Evolutionary conservation across 1,140 invertebrate species (phyloP).

Genomic region (Scaptomyza montana): DNA sequence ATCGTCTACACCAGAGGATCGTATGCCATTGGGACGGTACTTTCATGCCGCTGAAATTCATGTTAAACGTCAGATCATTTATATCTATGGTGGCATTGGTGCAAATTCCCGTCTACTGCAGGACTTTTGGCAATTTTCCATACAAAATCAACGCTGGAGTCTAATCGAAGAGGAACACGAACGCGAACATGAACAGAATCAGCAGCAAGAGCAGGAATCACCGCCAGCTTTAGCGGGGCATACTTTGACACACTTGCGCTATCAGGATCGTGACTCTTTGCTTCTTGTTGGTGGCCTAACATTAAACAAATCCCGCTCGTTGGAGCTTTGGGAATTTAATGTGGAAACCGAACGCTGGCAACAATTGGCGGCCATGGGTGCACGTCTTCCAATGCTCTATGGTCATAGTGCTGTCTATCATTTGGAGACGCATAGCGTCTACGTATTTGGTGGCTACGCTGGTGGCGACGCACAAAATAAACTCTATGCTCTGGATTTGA

Average conservation of each 20-base stretch:
- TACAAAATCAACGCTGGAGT: conserved; percentile 93
- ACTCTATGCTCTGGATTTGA: conserved; percentile 91
- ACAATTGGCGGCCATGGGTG: conserved; percentile 88
- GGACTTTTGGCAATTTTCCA: conserved; percentile 97
- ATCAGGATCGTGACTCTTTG: conserved; percentile 90
- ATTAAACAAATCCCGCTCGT: conserved; percentile 88
- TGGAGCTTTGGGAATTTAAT: conserved; percentile 93
- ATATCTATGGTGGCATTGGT: conserved; percentile 93
- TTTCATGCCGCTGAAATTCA: conserved; percentile 95
- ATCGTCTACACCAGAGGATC: conserved; percentile 91
- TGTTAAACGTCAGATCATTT: conserved; percentile 92
- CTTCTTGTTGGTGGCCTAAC: conserved; percentile 96
- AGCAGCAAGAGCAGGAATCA: conserved; percentile 45
- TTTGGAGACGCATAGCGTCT: conserved; percentile 91
- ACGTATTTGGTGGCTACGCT: conserved; percentile 94
- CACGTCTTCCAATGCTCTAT: conserved; percentile 92
- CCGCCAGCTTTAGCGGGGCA: conserved; percentile 93
- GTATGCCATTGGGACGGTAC: conserved; percentile 93
- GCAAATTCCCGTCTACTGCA: conserved; percentile 87
- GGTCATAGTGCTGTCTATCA: conserved; percentile 96
- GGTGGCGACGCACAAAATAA: conserved; percentile 85
- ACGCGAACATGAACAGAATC: too few species aligned
- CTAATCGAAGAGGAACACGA: conserved; percentile 83
- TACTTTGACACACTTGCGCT: conserved; percentile 91
- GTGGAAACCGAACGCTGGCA: conserved; percentile 89